Evolutionary conservation across 2,113 vertebrate species (phyloP).

Genomic region (Thalassarche chlororhynchos): DNA sequence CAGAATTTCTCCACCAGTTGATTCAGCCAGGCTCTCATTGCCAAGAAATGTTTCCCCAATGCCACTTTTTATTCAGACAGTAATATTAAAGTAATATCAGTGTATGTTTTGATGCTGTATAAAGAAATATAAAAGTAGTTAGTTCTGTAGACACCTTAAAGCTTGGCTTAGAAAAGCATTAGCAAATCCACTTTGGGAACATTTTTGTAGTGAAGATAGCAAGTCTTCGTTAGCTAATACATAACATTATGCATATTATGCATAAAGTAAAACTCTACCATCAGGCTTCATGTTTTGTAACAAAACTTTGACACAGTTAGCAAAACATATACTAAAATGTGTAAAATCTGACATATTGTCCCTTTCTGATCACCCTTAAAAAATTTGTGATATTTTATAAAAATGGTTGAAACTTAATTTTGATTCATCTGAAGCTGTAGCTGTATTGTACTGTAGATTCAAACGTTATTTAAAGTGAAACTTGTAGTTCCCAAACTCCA

Average conservation of each 20-base stretch:
- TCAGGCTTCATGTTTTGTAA: not conserved
- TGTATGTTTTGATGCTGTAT: not conserved
- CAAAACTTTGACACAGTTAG: not conserved
- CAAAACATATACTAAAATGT: not conserved
- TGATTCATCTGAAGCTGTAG: not conserved
- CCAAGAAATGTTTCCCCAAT: not conserved
- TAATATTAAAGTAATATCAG: not conserved
- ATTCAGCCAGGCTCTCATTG: not conserved
- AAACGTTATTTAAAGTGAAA: not conserved
- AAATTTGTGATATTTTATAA: not conserved
- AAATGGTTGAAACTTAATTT: not conserved
- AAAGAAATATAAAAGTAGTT: not conserved
- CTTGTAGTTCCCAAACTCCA: not conserved
- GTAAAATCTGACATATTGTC: not conserved
- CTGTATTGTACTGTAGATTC: not conserved
- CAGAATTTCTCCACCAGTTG: not conserved
- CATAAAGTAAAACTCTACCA: not conserved
- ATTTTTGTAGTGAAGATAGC: not conserved
- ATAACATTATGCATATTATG: not conserved
- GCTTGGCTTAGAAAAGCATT: not conserved
- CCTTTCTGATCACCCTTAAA: not conserved
- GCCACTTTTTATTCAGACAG: not conserved
- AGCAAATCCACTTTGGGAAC: not conserved
- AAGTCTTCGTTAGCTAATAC: not conserved
- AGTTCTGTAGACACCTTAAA: not conserved